phyloP scores from a whole-genome alignment of 2,888 invertebrate species.

The Eupithecia subfuscata region DNA sequence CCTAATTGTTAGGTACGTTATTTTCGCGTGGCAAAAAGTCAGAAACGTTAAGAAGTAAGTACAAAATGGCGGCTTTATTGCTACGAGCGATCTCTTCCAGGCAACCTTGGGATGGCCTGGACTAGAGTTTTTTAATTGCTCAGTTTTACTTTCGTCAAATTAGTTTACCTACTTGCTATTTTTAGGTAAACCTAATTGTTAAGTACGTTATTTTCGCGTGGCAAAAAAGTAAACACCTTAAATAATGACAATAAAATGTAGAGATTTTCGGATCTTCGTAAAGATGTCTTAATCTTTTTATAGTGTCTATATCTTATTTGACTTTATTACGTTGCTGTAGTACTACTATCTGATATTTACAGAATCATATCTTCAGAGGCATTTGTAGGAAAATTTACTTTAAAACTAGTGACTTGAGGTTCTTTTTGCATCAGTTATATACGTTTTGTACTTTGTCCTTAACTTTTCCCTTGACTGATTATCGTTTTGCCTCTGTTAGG shows the following conservation, averaged over 20 bases:
- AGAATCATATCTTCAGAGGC: not conserved
- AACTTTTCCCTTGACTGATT: not conserved
- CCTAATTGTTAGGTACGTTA: not conserved
- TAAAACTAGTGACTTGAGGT: not conserved
- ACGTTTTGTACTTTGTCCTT: not conserved
- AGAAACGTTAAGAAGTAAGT: too few species aligned
- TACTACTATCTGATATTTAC: not conserved
- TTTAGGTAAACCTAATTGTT: not conserved
- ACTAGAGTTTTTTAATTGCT: too few species aligned
- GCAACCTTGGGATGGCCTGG: too few species aligned
- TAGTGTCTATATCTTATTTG: not conserved
- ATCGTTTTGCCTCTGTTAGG: not conserved
- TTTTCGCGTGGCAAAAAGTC: too few species aligned
- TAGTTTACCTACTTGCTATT: not conserved
- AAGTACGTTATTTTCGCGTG: not conserved
- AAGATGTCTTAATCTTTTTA: not conserved
- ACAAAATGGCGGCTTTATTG: too few species aligned
- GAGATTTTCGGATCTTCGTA: not conserved
- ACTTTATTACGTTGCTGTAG: not conserved
- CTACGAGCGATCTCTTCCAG: too few species aligned
- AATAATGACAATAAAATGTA: constrained; percentile 7
- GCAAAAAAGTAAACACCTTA: not conserved
- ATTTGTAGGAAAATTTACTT: not conserved
- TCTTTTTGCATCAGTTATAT: not conserved
- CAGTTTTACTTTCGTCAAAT: too few species aligned